Percentiles rank a stretch among this genome's conserved stretches.
Evolutionary conservation across 2,113 vertebrate genomes (phyloP).

Genomic region (Prunella fulvescens): DNA sequence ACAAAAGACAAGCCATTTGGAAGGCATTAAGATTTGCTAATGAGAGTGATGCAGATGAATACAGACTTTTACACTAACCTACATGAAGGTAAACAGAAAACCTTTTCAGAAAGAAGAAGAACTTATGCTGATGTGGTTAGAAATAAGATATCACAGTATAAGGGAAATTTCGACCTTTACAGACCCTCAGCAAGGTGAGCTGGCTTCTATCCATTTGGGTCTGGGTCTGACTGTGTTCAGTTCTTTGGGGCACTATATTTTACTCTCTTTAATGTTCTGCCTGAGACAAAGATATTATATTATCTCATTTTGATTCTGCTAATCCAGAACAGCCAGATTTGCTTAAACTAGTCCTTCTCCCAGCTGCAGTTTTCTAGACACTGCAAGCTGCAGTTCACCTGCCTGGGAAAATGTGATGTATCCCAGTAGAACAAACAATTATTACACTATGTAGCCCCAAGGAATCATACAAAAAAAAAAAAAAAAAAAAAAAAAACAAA

Average conservation of each 20-base stretch:
- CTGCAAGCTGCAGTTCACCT: not conserved
- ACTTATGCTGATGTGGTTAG: not conserved
- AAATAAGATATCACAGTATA: not conserved
- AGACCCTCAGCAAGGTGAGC: not conserved
- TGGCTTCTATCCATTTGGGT: not conserved
- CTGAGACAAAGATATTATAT: not conserved
- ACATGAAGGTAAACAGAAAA: not conserved
- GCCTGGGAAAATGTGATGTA: not conserved
- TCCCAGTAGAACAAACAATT: not conserved
- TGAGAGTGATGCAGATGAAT: not conserved
- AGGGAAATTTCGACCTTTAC: not conserved
- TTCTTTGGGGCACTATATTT: not conserved
- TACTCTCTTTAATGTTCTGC: not conserved
- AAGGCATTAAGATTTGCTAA: not conserved
- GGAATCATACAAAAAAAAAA: not conserved
- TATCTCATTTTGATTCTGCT: not conserved
- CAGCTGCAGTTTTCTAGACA: not conserved
- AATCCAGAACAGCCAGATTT: not conserved
- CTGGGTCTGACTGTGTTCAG: not conserved
- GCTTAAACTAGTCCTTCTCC: not conserved
- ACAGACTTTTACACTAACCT: not conserved
- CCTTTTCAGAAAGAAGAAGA: not conserved
- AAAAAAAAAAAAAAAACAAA: too few relatives aligned
- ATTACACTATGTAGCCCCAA: not conserved
- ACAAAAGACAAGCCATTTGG: not conserved